Base-by-base conservation (phyloP, 2,888 invertebrate species). In the Ramazzottius varieornatus region DNA sequence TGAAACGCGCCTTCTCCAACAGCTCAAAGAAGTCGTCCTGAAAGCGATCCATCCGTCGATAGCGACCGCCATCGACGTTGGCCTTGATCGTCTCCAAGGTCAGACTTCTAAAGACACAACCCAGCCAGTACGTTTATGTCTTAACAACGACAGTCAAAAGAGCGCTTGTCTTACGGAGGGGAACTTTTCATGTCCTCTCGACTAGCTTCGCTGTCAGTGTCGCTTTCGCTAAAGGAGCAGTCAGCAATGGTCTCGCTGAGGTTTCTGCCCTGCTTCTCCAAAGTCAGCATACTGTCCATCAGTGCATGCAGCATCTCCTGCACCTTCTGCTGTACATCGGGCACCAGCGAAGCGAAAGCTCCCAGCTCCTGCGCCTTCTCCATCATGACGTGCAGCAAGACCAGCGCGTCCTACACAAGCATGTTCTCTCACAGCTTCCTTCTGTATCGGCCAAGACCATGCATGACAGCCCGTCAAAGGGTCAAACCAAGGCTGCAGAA, bases 21-120 rank as follows among this genome's bases (percentile, higher is more conserved):
- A 94, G 88, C 40, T 86, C 82, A 74, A 98, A 96, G 73, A 96
- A 83, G 73, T 98, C 96, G 72, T 91, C 91, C 79, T 96, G 96
- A 78, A 96, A 96, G 66, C 85, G 82, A 75, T 98, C 96, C 68
- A 98, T 78, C 2, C 98, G 81, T 71, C 87, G 86, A 76, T 98
- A 98, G 1, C 89, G 82, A 0, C 90, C 89, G 54, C 4, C n/a
- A 24, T 54, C 8, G 29, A 54, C 54, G 54, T 54, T 54, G 20
- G 54, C 20, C 4, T 29, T 16, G 54, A 54, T 54, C 16, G 20
- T n/a, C 24, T 54, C 54, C 54, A 54, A 54, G 20, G 54, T 54
- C 24, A 54, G 29, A 29, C 16, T 20, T 13, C 40, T 40, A 20
- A 40, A 40, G 20, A 13, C 20, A n/a, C n/a, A n/a, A n/a, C n/a